Percentiles rank a stretch among this genome's conserved stretches.
Evolutionary conservation across 2,113 vertebrate genomes (phyloP).

Genomic region (Osmerus mordax): DNA sequence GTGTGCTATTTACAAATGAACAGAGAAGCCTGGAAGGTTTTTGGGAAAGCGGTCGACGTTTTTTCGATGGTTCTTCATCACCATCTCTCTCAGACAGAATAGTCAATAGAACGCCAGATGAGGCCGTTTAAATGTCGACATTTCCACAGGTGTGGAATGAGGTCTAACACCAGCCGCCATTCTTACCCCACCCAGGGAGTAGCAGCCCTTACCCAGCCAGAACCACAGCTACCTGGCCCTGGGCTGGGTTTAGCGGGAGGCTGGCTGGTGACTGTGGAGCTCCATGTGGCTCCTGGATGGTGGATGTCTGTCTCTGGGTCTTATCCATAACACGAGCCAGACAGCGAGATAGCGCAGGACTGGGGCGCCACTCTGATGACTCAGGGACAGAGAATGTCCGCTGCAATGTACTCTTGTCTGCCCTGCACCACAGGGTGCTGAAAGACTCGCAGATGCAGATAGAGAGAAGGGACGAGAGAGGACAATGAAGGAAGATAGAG

Average conservation of each 20-base stretch:
- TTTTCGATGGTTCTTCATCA: background rate
- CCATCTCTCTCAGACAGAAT: background rate
- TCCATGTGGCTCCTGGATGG: slow-evolving; percentile 22
- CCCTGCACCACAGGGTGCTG: slow-evolving; percentile 45
- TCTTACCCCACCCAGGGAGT: too few species aligned
- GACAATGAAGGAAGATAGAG: background rate
- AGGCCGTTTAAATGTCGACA: background rate
- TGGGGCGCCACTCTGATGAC: slow-evolving; percentile 49
- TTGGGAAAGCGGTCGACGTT: slow-evolving; percentile 7
- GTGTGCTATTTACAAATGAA: slow-evolving; percentile 45
- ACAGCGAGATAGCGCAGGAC: slow-evolving; percentile 41
- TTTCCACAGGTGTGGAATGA: slow-evolving; percentile 52
- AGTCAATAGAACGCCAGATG: background rate
- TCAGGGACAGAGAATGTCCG: slow-evolving; percentile 62
- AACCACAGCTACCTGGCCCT: slow-evolving; percentile 5
- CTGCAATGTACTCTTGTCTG: slow-evolving; percentile 44
- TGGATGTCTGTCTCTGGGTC: slow-evolving; percentile 35
- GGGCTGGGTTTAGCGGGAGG: background rate
- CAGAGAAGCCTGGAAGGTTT: slow-evolving; percentile 19
- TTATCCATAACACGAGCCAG: slow-evolving; percentile 56
- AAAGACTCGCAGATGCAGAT: slow-evolving; percentile 49
- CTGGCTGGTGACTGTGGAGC: slow-evolving; percentile 5
- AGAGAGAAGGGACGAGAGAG: slow-evolving; percentile 6
- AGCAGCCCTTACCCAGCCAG: background rate
- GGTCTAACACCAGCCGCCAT: too few species aligned